Base-by-base conservation (phyloP, 2,888 invertebrate species). In the Esperia sulphurella region DNA sequence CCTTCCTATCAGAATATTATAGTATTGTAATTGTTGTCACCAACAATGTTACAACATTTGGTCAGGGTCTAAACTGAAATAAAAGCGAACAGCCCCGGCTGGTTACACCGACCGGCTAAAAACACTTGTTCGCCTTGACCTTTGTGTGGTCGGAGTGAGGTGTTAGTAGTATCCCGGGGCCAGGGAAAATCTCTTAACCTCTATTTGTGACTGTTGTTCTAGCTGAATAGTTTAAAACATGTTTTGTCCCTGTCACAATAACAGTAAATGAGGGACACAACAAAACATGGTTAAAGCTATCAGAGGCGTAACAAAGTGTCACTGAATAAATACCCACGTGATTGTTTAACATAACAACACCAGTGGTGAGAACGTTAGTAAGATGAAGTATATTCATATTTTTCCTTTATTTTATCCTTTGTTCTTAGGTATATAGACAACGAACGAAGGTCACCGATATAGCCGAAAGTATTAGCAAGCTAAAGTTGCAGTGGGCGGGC, bases 41-140 rank as follows among this genome's bases (percentile, higher is more conserved):
- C 31, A 31, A 8, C 9, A 9, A 31, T 31, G 8, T 45, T 39
- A 31, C 39, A 39, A 28, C 39, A 48, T 47, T 43, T 48, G 44
- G 51, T 53, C 54, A 54, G 50, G 54, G 54, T 46, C 49, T 54
- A 41, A 21, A n/a, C 45, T 46, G 38, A 41, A 44, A 43, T 45
- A 46, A 31, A 39, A 42, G 37, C 37, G 14, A 41, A 31, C 31
- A 31, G 31, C 35, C 6, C n/a, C 6, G 35, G 42, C 29, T 13
- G 29, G 12, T 12, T 10, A 21, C 37, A n/a, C 14, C n/a, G 33
- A 9, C 39, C 21, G 39, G 43, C 45, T 12, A 61, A 65, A 65
- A 65, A 63, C 59, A 63, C 63, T 46, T 30, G 70, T 57, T 73
- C 48, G 58, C 73, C 71, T 71, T 73, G 71, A 71, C 70, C 70